A percentile compares a stretch with the other conserved stretches of the same genome.
Evolutionary conservation across 2,888 invertebrate species (phyloP).

Genomic region (Abscondita cerata): DNA sequence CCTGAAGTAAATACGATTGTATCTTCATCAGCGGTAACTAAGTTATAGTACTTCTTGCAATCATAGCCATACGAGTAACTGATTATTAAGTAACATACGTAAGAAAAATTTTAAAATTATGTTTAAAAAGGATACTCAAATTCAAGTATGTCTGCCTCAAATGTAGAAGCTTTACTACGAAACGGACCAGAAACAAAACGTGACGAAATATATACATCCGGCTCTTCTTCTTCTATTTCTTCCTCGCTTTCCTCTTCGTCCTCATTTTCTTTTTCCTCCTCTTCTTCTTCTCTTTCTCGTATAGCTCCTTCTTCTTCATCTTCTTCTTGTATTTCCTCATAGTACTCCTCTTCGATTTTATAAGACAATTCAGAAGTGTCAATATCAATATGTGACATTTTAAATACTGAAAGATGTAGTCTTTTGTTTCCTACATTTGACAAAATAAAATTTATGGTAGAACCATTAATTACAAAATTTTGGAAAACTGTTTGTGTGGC

Average conservation of each 20-base stretch:
- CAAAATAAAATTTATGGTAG: too few species aligned
- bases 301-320: too few species aligned
- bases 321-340: too few species aligned
- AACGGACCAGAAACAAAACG: constrained; percentile 67
- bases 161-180: constrained; percentile 61
- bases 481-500: too few species aligned
- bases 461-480: too few species aligned
- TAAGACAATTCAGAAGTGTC: too few species aligned
- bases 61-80: constrained; percentile 90
- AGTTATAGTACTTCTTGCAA: constrained; percentile 79
- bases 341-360: too few species aligned
- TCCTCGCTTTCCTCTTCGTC: constrained; percentile 36
- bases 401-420: too few species aligned
- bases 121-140: constrained; percentile 71
- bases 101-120: constrained; percentile 4
- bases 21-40: constrained; percentile 76
- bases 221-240: constrained; percentile 31
- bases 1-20: constrained; percentile 83
- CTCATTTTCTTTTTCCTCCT: neutral
- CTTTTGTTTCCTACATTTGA: too few species aligned
- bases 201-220: constrained; percentile 53
- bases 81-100: neutral
- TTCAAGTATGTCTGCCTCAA: constrained; percentile 66
- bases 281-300: too few species aligned
- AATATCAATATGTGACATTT: too few species aligned